These are phyloP conservation scores for Bucorvus abyssinicus DNA, from an alignment of 2,797 vertebrate species.

Conservation along the genomic window DNA sequence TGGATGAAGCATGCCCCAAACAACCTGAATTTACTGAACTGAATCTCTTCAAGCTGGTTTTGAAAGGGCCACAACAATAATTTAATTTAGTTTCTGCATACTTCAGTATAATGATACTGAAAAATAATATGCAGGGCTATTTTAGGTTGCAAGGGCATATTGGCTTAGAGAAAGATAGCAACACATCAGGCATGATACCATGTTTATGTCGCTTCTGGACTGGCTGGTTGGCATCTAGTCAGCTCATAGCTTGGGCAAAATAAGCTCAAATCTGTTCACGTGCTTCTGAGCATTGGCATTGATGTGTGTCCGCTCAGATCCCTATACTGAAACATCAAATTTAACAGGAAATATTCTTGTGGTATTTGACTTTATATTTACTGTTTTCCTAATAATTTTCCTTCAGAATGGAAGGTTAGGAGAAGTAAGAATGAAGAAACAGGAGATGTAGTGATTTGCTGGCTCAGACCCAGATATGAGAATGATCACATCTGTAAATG, in stretches of 20 bases:
- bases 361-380: background rate
- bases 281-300: background rate
- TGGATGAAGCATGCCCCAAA: background rate
- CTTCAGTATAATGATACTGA: background rate
- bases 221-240: background rate
- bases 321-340: background rate
- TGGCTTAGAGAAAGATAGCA: background rate
- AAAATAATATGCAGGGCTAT: background rate
- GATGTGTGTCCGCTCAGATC: background rate
- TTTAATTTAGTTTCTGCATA: background rate
- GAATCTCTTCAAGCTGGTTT: background rate
- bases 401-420: background rate
- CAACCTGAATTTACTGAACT: background rate
- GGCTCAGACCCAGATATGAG: background rate
- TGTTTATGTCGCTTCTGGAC: background rate
- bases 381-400: background rate
- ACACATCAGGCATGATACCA: background rate
- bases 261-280: conserved; percentile 9
- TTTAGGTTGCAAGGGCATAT: background rate
- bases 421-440: background rate
- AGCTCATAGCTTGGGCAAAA: background rate
- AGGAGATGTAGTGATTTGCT: background rate
- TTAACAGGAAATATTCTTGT: background rate
- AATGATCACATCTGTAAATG: background rate
- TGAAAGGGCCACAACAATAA: background rate